These are phyloP conservation scores for Microplitis manilae DNA, from an alignment of 2,888 invertebrate species.

Conservation along the genomic window DNA sequence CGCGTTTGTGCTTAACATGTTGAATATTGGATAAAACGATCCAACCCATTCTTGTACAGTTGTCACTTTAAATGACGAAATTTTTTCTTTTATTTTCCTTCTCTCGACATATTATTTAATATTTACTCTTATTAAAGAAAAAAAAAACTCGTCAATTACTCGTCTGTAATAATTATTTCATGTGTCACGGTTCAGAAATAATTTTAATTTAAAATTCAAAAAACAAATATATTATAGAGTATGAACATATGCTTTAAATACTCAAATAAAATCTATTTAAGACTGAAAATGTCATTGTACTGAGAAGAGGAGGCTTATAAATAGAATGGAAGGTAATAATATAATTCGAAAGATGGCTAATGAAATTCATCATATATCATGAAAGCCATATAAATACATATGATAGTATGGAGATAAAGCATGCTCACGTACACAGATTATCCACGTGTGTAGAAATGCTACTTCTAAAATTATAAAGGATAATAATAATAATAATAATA, in stretches of 20 bases:
- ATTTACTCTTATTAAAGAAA: not conserved
- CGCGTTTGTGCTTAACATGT: slow-evolving; percentile 31
- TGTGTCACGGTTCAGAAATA: too few species aligned
- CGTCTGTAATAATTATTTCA: too few species aligned
- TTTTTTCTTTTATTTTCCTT: slow-evolving; percentile 12
- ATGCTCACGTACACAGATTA: not conserved
- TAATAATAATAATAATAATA: slow-evolving; percentile 16
- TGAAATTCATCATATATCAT: slow-evolving; percentile 64
- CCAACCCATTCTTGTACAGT: not conserved
- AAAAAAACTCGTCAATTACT: not conserved
- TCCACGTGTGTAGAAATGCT: not conserved
- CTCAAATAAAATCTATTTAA: slow-evolving; percentile 55
- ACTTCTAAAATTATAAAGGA: not conserved
- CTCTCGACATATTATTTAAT: not conserved
- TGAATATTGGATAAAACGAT: slow-evolving; percentile 36
- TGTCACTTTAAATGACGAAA: not conserved
- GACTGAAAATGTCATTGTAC: slow-evolving; percentile 55
- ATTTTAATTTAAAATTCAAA: too few species aligned
- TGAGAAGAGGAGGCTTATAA: slow-evolving; percentile 56
- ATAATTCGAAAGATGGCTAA: slow-evolving; percentile 57
- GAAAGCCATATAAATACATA: slow-evolving; percentile 8
- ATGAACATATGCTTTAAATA: not conserved
- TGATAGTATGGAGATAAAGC: too few species aligned
- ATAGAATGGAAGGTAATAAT: slow-evolving; percentile 61
- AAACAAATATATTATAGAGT: too few species aligned